phyloP scores from a whole-genome alignment of 2,888 invertebrate genomes.

The Eupelmus urozonus region DNA sequence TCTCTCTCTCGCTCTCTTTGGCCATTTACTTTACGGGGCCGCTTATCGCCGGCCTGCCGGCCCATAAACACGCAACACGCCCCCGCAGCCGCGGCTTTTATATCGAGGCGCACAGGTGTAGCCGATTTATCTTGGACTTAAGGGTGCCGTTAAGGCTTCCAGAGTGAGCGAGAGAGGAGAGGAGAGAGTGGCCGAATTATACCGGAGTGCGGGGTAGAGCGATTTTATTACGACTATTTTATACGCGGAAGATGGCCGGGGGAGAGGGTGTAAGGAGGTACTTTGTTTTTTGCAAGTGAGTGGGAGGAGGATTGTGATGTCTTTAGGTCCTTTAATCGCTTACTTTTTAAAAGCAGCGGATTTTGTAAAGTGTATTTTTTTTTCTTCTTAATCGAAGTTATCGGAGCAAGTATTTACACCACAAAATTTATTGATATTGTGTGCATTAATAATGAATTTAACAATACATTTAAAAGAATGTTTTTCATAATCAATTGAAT shows the following conservation, averaged over 20 bases:
- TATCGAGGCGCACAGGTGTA: background rate
- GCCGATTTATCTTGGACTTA: conserved; percentile 29
- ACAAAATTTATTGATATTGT: no score
- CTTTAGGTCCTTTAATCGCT: conserved; percentile 5
- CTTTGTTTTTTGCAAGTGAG: background rate
- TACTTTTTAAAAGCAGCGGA: background rate
- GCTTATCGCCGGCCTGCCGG: conserved; percentile 73
- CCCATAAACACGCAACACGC: conserved; percentile 71
- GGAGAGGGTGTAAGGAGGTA: conserved; percentile 25
- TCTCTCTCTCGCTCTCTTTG: conserved; percentile 15
- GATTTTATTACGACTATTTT: conserved; percentile 47
- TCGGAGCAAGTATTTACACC: no score
- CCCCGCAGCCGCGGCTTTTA: background rate
- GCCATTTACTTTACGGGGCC: conserved; percentile 66
- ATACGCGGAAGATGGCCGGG: background rate
- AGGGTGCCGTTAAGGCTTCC: conserved; percentile 37
- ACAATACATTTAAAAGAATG: no score
- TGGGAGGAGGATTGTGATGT: no score
- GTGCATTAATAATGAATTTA: no score
- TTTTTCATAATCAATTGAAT: no score
- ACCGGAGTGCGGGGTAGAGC: no score
- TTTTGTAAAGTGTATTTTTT: no score
- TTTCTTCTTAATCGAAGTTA: no score
- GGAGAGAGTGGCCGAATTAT: no score
- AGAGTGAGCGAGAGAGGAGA: no score